Evolutionary conservation across 2,797 vertebrate species (phyloP).

Genomic region (Sebastes ruberrimus): DNA sequence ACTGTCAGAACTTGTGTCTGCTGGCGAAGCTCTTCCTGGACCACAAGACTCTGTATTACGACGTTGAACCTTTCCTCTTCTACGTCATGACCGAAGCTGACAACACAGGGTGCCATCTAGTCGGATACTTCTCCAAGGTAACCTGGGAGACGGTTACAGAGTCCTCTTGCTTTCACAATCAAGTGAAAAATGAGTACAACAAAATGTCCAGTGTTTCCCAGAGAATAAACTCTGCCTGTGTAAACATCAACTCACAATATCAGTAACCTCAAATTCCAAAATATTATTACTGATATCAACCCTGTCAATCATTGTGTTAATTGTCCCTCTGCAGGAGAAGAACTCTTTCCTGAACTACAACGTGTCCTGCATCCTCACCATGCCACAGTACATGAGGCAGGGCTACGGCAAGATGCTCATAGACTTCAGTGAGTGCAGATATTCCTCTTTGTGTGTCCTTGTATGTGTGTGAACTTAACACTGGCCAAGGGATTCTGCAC

Average conservation of each 20-base stretch:
- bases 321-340: constrained; percentile 86
- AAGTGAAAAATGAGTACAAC: not conserved
- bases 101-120: constrained; percentile 95
- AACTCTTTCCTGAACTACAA: constrained; percentile 98
- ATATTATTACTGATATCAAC: not conserved
- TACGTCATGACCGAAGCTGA: constrained; percentile 98
- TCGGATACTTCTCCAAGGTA: constrained; percentile 97
- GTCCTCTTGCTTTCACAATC: not conserved
- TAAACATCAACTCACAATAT: not conserved
- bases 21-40: constrained; percentile 97
- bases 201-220: not conserved
- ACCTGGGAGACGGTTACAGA: not conserved
- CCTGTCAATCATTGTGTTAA: not conserved
- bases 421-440: constrained; percentile 92
- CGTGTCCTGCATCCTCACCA: constrained; percentile 95
- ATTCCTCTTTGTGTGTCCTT: not conserved
- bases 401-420: constrained; percentile 98
- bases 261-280: not conserved
- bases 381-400: constrained; percentile 97
- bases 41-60: constrained; percentile 97
- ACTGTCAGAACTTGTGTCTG: constrained; percentile 97
- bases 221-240: not conserved
- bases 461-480: not conserved
- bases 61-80: constrained; percentile 96
- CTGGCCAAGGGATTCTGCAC: not conserved